Conservation (phyloP, 2,888 invertebrate species). For the Stenurella melanura region DNA sequence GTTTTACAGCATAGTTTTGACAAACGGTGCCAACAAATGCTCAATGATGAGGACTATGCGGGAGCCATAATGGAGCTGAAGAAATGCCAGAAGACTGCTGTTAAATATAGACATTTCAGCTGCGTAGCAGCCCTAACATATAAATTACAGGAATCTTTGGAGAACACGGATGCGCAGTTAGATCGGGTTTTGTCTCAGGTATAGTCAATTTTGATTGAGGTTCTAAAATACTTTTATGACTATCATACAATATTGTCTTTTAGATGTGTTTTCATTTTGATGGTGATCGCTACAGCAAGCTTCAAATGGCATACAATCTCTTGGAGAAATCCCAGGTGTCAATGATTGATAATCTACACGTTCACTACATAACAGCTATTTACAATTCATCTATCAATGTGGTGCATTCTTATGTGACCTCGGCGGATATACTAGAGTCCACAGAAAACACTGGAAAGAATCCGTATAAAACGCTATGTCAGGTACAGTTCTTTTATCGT, state of each 20-base stretch:
- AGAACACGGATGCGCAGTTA: slow-evolving; percentile 92
- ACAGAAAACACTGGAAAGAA: slow-evolving; percentile 77
- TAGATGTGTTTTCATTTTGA: slow-evolving; percentile 84
- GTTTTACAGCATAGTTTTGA: slow-evolving; percentile 86
- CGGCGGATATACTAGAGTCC: slow-evolving; percentile 65
- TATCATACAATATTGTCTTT: slow-evolving; percentile 34
- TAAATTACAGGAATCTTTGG: slow-evolving; percentile 92
- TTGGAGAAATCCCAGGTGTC: slow-evolving; percentile 94
- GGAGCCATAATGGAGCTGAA: slow-evolving; percentile 92
- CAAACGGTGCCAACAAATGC: slow-evolving; percentile 85
- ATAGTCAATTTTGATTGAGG: not conserved
- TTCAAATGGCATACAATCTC: slow-evolving; percentile 91
- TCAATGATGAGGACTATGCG: slow-evolving; percentile 90
- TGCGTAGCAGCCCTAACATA: slow-evolving; percentile 92
- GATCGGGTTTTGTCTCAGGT: slow-evolving; percentile 90
- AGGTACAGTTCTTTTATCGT: slow-evolving; percentile 66
- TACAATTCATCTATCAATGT: slow-evolving; percentile 84
- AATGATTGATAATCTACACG: slow-evolving; percentile 92
- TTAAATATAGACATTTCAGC: slow-evolving; percentile 89
- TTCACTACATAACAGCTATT: slow-evolving; percentile 95
- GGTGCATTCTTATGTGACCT: slow-evolving; percentile 74
- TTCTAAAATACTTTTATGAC: not conserved
- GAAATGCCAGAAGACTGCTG: slow-evolving; percentile 90
- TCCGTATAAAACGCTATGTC: slow-evolving; percentile 89
- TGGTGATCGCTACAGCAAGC: slow-evolving; percentile 84